These are phyloP conservation scores for Nansenia antarctica DNA, from an alignment of 2,113 vertebrate genomes.

Conservation along the genomic window DNA sequence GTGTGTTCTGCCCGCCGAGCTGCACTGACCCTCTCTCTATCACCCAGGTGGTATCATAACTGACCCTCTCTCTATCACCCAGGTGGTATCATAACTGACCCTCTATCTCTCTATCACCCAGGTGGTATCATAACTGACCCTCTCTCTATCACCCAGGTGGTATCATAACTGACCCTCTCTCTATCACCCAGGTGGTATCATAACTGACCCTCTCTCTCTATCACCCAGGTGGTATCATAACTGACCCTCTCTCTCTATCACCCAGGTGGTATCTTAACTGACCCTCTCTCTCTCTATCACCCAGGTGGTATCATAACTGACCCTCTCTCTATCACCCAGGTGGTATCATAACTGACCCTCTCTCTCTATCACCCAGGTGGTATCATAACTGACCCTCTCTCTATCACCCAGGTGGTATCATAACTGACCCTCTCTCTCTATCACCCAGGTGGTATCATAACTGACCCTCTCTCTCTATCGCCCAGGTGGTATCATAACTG, in stretches of 20 bases:
- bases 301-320: slow-evolving; percentile 94
- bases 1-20: too few species aligned
- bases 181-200: slow-evolving; percentile 86
- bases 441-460: slow-evolving; percentile 88
- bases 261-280: slow-evolving; percentile 92
- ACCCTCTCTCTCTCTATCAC: not conserved
- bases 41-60: slow-evolving; percentile 89
- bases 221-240: slow-evolving; percentile 88
- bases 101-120: slow-evolving; percentile 36
- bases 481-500: slow-evolving; percentile 92
- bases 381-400: slow-evolving; percentile 83
- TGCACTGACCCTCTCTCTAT: not conserved
- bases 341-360: too few species aligned
- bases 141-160: slow-evolving; percentile 73
- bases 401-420: slow-evolving; percentile 86
- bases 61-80: slow-evolving; percentile 2
- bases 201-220: too few species aligned
- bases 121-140: slow-evolving; percentile 98
- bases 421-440: too few species aligned
- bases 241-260: not conserved
- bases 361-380: slow-evolving; percentile 73
- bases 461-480: not conserved
- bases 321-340: slow-evolving; percentile 49
- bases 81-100: slow-evolving; percentile 97
- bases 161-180: slow-evolving; percentile 83